Evolutionary conservation across 2,797 vertebrate genomes (phyloP).

Genomic region (Urophycis tenuis): DNA sequence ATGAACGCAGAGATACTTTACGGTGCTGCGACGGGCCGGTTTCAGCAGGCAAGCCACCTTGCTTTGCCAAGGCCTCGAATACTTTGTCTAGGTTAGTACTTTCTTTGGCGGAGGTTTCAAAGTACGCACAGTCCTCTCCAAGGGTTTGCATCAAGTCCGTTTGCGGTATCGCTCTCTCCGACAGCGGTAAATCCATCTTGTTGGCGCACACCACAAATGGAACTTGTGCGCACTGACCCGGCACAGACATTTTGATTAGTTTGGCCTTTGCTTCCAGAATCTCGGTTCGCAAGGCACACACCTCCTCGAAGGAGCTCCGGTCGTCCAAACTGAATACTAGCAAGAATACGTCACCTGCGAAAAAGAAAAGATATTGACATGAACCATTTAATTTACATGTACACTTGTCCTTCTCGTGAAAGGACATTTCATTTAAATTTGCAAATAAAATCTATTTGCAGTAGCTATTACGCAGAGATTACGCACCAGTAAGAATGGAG

Average conservation of each 20-base stretch:
- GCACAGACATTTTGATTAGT: slow-evolving; percentile 44
- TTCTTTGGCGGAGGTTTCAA: slow-evolving; percentile 74
- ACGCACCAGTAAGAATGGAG: slow-evolving; percentile 75
- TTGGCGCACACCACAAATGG: slow-evolving; percentile 71
- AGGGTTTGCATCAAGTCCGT: slow-evolving; percentile 56
- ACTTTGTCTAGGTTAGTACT: slow-evolving; percentile 67
- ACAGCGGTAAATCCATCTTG: slow-evolving; percentile 62
- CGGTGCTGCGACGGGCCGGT: slow-evolving; percentile 71
- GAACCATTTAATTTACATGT: background rate
- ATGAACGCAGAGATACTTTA: slow-evolving; percentile 72
- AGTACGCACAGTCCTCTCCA: slow-evolving; percentile 63
- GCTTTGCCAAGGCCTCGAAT: slow-evolving; percentile 67
- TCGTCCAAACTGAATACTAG: slow-evolving; percentile 73
- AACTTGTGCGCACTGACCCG: slow-evolving; percentile 41
- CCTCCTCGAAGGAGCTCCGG: slow-evolving; percentile 67
- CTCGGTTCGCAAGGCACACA: slow-evolving; percentile 62
- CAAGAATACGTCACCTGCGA: slow-evolving; percentile 71
- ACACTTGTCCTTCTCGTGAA: background rate
- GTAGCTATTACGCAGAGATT: slow-evolving; percentile 1
- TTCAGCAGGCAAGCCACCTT: slow-evolving; percentile 68
- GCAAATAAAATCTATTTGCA: background rate
- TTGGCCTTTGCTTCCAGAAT: slow-evolving; percentile 70
- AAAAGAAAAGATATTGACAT: background rate
- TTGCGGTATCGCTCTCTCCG: slow-evolving; percentile 45
- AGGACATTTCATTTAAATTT: background rate